Percentiles rank a stretch among this genome's conserved stretches.
Conservation (phyloP, 2,888 invertebrate genomes). For the Magallana nippona region DNA sequence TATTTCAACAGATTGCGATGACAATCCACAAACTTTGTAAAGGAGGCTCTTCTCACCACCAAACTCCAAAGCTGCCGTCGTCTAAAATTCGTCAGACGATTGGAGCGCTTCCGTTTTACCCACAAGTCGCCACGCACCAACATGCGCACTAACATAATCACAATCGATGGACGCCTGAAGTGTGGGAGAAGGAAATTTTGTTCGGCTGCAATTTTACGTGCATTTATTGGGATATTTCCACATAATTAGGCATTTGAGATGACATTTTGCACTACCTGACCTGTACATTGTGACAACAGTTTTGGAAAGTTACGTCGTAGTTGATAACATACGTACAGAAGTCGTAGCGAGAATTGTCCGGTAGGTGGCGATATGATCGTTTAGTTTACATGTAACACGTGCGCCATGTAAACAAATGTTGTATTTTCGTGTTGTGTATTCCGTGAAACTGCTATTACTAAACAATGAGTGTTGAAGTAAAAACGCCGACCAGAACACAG, state of each 20-base stretch:
- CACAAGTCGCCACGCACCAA: conserved; percentile 16
- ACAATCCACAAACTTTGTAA: too few relatives aligned
- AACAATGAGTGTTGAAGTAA: conserved; percentile 75
- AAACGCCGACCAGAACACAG: conserved; percentile 71
- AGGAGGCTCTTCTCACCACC: too few relatives aligned
- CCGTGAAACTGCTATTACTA: neutral
- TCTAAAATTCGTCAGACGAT: neutral
- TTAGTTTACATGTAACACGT: conserved; percentile 51
- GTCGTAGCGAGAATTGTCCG: conserved; percentile 4
- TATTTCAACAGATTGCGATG: too few relatives aligned
- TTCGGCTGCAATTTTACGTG: neutral
- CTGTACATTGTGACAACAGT: neutral
- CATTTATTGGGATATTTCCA: neutral
- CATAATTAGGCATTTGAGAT: neutral
- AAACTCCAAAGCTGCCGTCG: too few relatives aligned
- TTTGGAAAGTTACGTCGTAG: neutral
- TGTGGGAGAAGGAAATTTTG: conserved; percentile 32
- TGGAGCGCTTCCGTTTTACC: conserved; percentile 15
- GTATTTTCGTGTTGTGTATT: conserved; percentile 38
- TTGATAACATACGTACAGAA: conserved; percentile 27
- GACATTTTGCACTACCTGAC: neutral
- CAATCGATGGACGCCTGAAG: conserved; percentile 20
- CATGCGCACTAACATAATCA: conserved; percentile 23
- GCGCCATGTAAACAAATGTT: conserved; percentile 55
- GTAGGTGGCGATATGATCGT: conserved; percentile 52